Percentiles rank a stretch among this genome's conserved stretches.
Conservation (phyloP, 1,140 invertebrate species). For the Phenacoccus solenopsis region DNA sequence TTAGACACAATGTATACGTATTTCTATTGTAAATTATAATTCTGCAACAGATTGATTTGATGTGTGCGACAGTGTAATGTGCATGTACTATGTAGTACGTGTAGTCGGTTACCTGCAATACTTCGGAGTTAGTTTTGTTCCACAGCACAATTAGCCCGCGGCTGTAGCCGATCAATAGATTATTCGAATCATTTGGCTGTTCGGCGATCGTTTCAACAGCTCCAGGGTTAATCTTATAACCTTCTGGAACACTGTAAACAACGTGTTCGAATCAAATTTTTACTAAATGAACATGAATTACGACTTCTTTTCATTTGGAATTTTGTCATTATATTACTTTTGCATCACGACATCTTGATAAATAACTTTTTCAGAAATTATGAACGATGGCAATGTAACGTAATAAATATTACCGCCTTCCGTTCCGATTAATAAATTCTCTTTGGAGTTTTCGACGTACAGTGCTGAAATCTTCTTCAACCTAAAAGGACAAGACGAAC, state of each 20-base stretch:
- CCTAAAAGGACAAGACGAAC: slow-evolving; percentile 30
- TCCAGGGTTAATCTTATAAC: slow-evolving; percentile 89
- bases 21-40: too few relatives aligned
- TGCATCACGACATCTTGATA: slow-evolving; percentile 94
- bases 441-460: slow-evolving; percentile 61
- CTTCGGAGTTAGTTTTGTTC: slow-evolving; percentile 40
- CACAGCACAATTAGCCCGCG: slow-evolving; percentile 84
- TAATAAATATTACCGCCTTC: slow-evolving; percentile 92
- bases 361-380: slow-evolving; percentile 78
- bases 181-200: slow-evolving; percentile 64
- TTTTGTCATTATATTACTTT: slow-evolving; percentile 55
- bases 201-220: slow-evolving; percentile 84
- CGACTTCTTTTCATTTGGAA: too few relatives aligned
- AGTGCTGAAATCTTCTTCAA: slow-evolving; percentile 80
- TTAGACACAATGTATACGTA: too few relatives aligned
- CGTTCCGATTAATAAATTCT: slow-evolving; percentile 79
- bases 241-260: slow-evolving; percentile 28
- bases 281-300: background rate
- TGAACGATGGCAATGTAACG: slow-evolving; percentile 69
- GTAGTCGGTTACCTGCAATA: slow-evolving; percentile 12
- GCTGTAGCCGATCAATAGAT: slow-evolving; percentile 85
- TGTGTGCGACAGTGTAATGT: too few relatives aligned
- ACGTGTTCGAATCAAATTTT: background rate
- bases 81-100: too few relatives aligned
- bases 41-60: too few relatives aligned